Evolutionary conservation across 1,140 invertebrate genomes (phyloP).

Genomic region (Scaptomyza montana): DNA sequence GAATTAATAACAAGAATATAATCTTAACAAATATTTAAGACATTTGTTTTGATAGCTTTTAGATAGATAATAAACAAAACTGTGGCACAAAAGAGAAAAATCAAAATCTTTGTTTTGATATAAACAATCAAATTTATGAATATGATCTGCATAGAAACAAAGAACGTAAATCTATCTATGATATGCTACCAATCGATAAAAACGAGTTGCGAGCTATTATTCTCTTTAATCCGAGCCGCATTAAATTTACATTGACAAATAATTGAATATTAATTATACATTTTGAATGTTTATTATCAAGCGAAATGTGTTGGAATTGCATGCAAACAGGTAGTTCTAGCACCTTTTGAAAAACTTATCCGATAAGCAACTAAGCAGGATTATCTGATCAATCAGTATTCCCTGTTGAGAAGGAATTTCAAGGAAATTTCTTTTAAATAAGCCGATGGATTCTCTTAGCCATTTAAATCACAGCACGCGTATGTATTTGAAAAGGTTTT

Average conservation of each 20-base stretch:
- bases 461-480: constrained; percentile 52
- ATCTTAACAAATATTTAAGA: not conserved
- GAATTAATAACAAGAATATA: not conserved
- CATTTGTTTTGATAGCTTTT: too few relatives aligned
- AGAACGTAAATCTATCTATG: constrained; percentile 42
- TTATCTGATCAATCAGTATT: constrained; percentile 36
- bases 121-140: constrained; percentile 2
- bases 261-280: constrained; percentile 68
- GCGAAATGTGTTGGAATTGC: too few relatives aligned
- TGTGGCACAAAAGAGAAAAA: not conserved
- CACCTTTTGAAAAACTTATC: constrained; percentile 6
- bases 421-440: constrained; percentile 44
- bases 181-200: constrained; percentile 33
- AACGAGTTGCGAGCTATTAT: constrained; percentile 18
- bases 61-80: not conserved
- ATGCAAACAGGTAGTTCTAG: not conserved
- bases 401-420: constrained; percentile 25
- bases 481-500: constrained; percentile 17
- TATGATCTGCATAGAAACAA: constrained; percentile 38
- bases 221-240: constrained; percentile 60
- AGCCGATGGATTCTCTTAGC: constrained; percentile 7
- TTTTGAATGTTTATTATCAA: constrained; percentile 30
- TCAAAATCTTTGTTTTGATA: not conserved
- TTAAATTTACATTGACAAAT: constrained; percentile 70
- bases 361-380: constrained; percentile 11